phyloP scores from a whole-genome alignment of 2,797 vertebrate genomes.

The Crypturellus tataupa region DNA sequence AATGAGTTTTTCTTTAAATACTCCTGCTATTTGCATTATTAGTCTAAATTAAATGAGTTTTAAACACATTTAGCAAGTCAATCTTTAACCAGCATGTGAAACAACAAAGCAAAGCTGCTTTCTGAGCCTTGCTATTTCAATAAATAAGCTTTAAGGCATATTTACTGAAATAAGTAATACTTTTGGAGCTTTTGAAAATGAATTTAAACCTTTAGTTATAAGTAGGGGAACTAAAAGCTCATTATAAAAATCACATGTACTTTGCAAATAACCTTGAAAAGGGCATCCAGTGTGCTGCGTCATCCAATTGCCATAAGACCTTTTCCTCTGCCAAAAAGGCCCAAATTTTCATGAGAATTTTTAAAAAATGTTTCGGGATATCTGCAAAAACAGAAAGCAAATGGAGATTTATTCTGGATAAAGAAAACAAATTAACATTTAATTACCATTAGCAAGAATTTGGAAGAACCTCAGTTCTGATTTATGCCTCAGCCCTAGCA shows the following conservation, averaged over 20 bases:
- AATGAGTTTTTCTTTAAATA: neutral
- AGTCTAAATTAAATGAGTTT: neutral
- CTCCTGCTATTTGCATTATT: neutral
- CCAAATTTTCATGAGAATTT: neutral
- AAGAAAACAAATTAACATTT: constrained; percentile 54
- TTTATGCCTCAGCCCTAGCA: neutral
- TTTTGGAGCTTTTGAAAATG: neutral
- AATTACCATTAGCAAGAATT: constrained; percentile 37
- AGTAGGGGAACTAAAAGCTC: neutral
- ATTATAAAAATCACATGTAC: neutral
- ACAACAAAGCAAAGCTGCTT: neutral
- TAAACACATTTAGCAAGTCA: neutral
- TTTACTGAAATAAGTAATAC: neutral
- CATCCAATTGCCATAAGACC: neutral
- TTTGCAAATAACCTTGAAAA: neutral
- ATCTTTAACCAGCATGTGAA: neutral
- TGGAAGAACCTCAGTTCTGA: constrained; percentile 50
- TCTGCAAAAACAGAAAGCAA: constrained; percentile 5
- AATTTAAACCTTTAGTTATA: neutral
- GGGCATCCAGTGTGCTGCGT: neutral
- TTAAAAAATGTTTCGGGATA: neutral
- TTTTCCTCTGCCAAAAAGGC: neutral
- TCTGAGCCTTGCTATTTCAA: neutral
- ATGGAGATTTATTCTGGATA: constrained; percentile 21
- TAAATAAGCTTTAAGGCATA: neutral